phyloP scores from a whole-genome alignment of 2,888 invertebrate genomes.

The Podabrus alpinus region DNA sequence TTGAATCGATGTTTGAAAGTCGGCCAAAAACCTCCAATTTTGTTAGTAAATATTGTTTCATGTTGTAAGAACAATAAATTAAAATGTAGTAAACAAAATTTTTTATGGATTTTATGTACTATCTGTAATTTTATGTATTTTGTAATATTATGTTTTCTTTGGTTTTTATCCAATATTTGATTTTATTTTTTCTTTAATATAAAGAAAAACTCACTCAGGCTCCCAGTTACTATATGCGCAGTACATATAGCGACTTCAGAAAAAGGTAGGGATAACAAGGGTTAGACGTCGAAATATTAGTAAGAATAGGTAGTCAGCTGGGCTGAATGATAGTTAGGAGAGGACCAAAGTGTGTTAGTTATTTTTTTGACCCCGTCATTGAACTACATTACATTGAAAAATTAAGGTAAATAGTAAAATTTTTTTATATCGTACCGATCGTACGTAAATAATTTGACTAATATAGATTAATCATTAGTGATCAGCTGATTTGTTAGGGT shows the following conservation, averaged over 20 bases:
- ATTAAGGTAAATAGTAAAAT: neutral
- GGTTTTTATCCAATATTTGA: no score
- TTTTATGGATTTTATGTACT: no score
- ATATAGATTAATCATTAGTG: neutral
- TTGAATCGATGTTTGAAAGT: no score
- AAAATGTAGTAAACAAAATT: no score
- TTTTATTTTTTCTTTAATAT: no score
- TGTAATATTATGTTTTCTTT: neutral
- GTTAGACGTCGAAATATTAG: conserved; percentile 11
- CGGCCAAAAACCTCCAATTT: no score
- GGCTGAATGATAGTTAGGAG: conserved; percentile 40
- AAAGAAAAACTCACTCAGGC: conserved; percentile 6
- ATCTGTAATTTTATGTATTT: no score
- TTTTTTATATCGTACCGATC: no score
- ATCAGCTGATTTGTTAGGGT: conserved; percentile 1
- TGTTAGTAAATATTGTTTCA: no score
- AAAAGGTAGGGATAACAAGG: conserved; percentile 28
- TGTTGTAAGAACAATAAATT: no score
- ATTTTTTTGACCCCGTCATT: conserved; percentile 36
- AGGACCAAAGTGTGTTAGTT: conserved; percentile 35
- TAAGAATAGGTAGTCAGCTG: conserved; percentile 41
- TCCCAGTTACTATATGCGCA: neutral
- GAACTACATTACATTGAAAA: conserved; percentile 6
- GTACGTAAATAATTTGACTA: no score
- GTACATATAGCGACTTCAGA: neutral